Conservation (phyloP, 2,888 invertebrate species). For the Hecatera dysodea region DNA sequence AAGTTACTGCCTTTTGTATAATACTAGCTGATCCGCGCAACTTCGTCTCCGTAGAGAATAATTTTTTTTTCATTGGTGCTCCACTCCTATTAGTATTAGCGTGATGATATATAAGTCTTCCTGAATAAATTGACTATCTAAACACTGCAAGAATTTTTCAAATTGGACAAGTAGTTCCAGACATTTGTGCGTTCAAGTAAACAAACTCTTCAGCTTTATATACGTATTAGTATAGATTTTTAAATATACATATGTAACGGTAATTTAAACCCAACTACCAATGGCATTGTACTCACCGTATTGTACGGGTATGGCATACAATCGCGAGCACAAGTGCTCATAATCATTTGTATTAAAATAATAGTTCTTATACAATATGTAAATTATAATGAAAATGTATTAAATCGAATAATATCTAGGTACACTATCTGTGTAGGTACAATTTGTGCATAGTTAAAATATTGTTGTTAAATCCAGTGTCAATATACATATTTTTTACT, state of each 20-base stretch:
- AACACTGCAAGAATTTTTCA: no score
- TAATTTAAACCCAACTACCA: slow-evolving; percentile 27
- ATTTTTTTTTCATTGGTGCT: no score
- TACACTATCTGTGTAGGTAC: slow-evolving; percentile 51
- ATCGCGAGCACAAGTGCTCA: slow-evolving; percentile 53
- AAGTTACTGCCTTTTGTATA: not conserved
- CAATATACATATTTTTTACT: slow-evolving; percentile 6
- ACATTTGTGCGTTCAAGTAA: no score
- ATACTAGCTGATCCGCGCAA: no score
- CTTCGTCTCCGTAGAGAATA: no score
- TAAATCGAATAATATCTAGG: slow-evolving; percentile 27
- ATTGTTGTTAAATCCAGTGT: slow-evolving; percentile 14
- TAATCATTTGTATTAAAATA: slow-evolving; percentile 34
- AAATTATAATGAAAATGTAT: slow-evolving; percentile 40
- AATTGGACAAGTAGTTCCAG: no score
- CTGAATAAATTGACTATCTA: no score
- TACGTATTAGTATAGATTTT: no score
- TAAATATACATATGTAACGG: no score
- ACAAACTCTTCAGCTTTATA: no score
- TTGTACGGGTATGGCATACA: slow-evolving; percentile 65
- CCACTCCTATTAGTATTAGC: no score
- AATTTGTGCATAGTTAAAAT: slow-evolving; percentile 38
- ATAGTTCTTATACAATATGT: slow-evolving; percentile 33
- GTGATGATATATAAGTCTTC: no score
- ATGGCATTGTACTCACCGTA: slow-evolving; percentile 35